Percentiles rank a stretch among this genome's conserved stretches.
These are phyloP conservation scores for Cynaeus angustus DNA, from an alignment of 2,888 invertebrate genomes.

Conservation along the genomic window DNA sequence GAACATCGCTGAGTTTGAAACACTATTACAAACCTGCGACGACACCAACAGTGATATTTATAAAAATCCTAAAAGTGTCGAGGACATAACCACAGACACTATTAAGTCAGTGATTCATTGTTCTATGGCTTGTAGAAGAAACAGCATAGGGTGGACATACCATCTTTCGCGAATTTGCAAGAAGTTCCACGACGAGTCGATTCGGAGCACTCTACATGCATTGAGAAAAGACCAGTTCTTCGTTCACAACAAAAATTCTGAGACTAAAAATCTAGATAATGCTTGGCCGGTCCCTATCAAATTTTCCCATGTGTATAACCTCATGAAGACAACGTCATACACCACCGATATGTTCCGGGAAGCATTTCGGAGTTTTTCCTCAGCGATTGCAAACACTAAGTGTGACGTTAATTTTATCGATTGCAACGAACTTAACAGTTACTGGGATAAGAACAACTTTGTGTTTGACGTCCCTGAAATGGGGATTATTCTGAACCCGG, in stretches of 20 bases:
- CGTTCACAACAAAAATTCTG: conserved; percentile 65
- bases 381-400: conserved; percentile 22
- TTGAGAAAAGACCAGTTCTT: conserved; percentile 77
- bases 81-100: conserved; percentile 74
- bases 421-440: conserved; percentile 56
- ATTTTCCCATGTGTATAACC: conserved; percentile 71
- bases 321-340: conserved; percentile 62
- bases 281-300: conserved; percentile 65
- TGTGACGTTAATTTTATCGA: conserved; percentile 48
- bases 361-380: conserved; percentile 53
- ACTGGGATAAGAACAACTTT: conserved; percentile 60
- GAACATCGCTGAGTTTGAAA: conserved; percentile 35
- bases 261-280: conserved; percentile 38
- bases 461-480: conserved; percentile 75
- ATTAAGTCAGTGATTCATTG: conserved; percentile 79
- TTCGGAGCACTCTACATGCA: conserved; percentile 76
- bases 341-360: conserved; percentile 52
- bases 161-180: conserved; percentile 83
- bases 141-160: conserved; percentile 76
- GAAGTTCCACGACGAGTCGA: conserved; percentile 79
- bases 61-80: conserved; percentile 69
- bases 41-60: conserved; percentile 52
- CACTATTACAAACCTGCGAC: conserved; percentile 44
- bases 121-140: conserved; percentile 75
- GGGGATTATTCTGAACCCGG: conserved; percentile 74